phyloP scores from a whole-genome alignment of 2,888 invertebrate species.

The Operophtera brumata region DNA sequence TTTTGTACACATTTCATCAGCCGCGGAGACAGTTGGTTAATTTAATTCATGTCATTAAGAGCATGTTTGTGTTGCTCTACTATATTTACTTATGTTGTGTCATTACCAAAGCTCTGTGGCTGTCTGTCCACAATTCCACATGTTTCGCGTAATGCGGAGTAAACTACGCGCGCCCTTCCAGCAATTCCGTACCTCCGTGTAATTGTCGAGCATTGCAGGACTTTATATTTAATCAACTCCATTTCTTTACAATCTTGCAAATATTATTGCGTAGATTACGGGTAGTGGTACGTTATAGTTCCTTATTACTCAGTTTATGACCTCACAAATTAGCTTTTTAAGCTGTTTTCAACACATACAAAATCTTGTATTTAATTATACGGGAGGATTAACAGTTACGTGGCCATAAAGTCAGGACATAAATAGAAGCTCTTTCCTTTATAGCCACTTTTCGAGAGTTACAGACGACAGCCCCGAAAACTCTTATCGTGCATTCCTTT shows the following conservation, averaged over 20 bases:
- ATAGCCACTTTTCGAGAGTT: constrained; percentile 15
- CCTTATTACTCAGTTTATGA: constrained; percentile 1
- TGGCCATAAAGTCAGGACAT: constrained; percentile 28
- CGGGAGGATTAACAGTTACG: constrained; percentile 6
- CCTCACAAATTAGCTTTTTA: neutral
- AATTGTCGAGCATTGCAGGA: constrained; percentile 44
- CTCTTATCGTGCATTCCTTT: constrained; percentile 54
- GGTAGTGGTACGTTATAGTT: neutral
- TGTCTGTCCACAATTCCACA: constrained; percentile 42
- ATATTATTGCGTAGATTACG: neutral
- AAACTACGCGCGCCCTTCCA: constrained; percentile 57
- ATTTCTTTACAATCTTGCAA: constrained; percentile 14
- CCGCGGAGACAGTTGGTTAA: constrained; percentile 57
- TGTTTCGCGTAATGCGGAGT: constrained; percentile 43
- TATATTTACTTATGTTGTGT: constrained; percentile 27
- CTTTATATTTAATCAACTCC: constrained; percentile 13
- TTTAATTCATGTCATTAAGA: constrained; percentile 66
- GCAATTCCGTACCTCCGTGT: constrained; percentile 58
- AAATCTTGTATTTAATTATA: constrained; percentile 7
- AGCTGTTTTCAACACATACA: neutral
- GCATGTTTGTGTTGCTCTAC: constrained; percentile 53
- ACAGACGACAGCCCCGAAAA: constrained; percentile 19
- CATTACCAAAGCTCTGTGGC: constrained; percentile 26
- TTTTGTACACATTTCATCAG: constrained; percentile 69
- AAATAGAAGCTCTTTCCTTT: constrained; percentile 24